Evolutionary conservation across 35 echinoderm and acorn worm genomes (phyloP), one percentile per base, ranked within the genome.

Genomic region (Ophiothrix spiculata): DNA sequence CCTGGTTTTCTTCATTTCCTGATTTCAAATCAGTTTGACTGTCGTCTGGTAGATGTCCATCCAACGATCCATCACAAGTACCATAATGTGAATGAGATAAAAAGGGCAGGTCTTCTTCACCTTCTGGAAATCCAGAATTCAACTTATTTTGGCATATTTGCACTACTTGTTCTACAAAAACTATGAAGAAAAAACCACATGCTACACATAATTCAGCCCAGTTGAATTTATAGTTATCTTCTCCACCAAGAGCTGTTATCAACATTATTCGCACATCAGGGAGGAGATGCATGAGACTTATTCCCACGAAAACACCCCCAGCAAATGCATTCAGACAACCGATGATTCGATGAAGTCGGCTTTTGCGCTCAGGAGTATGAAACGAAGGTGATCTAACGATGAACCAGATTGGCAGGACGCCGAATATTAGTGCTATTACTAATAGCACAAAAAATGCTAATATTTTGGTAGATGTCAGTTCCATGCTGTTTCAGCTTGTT

Each of bases 251-350:
- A 0, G 91, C 87, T 21, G 81, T 75, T 29, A 39, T 75, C 21
- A 97, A 38, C n/a, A 97, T 40, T 25, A 56, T 21, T 21, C 91
- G 35, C 0, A 93, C 95, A 3, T 93, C 88, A 1, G 95, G 95
- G 21, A 93, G 56, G 4, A 97, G 85, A 81, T 97, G 95, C 31
- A 97, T 77, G 6, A 97, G 75, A 13, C 87, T 84, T 34, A 93
- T 97, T 32, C 87, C 85, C 74, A 97, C 35, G 64, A 97, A 97
- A 31, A 97, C 91, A 23, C 95, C 95, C 1, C 91, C 95, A 2
- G 95, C 92, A 73, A 93, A 92, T 13, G 91, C 78, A 75, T 93
- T 97, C 75, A 97, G 63, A 17, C 83, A 85, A 28, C 89, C 83
- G 16, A 96, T 81, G 36, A 85, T 60, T 39, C 93, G 90, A n/a